Conservation (phyloP, 2,797 vertebrate genomes). For the Labeo calbasu region DNA sequence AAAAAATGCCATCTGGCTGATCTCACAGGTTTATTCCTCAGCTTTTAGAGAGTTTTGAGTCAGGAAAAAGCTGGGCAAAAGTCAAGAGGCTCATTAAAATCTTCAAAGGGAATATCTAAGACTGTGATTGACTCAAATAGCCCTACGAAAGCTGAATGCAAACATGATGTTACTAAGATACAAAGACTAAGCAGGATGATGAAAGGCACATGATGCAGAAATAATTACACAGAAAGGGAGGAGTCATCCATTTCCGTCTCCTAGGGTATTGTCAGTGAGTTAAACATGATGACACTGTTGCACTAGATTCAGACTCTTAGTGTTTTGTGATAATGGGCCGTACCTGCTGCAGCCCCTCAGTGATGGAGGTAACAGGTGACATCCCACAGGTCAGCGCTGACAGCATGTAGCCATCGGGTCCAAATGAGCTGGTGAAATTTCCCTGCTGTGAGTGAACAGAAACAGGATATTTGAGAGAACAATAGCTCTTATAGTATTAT, state of each 20-base stretch:
- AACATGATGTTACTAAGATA: constrained; percentile 21
- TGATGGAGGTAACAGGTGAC: constrained; percentile 96
- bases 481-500: not conserved
- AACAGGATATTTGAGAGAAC: not conserved
- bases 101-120: constrained; percentile 24
- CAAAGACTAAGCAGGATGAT: constrained; percentile 1
- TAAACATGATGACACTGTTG: not conserved
- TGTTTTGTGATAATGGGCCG: not conserved
- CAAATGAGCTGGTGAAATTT: constrained; percentile 94
- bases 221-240: not conserved
- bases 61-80: not conserved
- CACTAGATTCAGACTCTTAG: not conserved
- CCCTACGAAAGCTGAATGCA: not conserved
- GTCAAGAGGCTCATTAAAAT: constrained; percentile 40
- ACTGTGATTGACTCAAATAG: constrained; percentile 12
- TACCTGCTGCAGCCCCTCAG: constrained; percentile 97
- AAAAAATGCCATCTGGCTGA: not conserved
- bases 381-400: constrained; percentile 94
- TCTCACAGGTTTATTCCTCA: not conserved
- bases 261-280: not conserved
- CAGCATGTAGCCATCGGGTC: constrained; percentile 95
- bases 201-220: constrained; percentile 1
- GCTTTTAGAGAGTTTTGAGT: not conserved
- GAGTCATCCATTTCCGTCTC: not conserved
- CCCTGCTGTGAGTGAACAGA: constrained; percentile 82